Base-by-base conservation (phyloP, 2,113 vertebrate genomes). In the Eolophus roseicapilla region DNA sequence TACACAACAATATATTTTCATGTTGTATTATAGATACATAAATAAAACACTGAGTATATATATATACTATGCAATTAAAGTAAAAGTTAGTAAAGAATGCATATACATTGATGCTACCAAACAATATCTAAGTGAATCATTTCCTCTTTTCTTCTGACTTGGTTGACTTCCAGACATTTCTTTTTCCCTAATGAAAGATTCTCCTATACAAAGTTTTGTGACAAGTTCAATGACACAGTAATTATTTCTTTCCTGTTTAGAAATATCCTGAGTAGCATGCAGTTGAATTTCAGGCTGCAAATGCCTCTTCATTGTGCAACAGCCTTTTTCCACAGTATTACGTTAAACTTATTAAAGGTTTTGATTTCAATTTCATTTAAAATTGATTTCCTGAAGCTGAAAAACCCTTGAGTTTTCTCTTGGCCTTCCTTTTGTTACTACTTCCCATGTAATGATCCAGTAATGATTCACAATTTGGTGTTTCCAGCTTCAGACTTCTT, bases 391-490 rank as follows among this genome's bases (percentile, higher is more conserved):
- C 86, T 41, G 60, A 78, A 93, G 37, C 53, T 86, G 29, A 82
- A 93, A 83, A 94, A 41, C 16, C 41, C 86, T 87, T 57, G 63
- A 41, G 46, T 69, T 86, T 87, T 59, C 59, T 81, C 77, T 67
- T 78, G 55, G 68, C 55, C 47, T 93, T 93, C 81, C n/a, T 17
- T 39, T 83, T 27, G 6, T 73, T 92, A 64, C 63, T 80, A 20
- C 55, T 95, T 96, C 53, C 53, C 43, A 33, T 39, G 43, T 64
- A 94, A 92, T 21, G 46, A 49, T 71, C 50, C 57, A 41, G 29
- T 67, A 89, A 79, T 82, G 49, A 93, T 96, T 96, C 83, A 76
- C 62, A 86, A 53, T 84, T 92, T 93, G 49, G 92, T 88, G 49
- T 69, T 96, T 94, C 50, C 86, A 88, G 79, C 63, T 93, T 91